A percentile compares a stretch with the other conserved stretches of the same genome.
Conservation (phyloP, 2,888 invertebrate genomes). For the Leptura quadrifasciata region DNA sequence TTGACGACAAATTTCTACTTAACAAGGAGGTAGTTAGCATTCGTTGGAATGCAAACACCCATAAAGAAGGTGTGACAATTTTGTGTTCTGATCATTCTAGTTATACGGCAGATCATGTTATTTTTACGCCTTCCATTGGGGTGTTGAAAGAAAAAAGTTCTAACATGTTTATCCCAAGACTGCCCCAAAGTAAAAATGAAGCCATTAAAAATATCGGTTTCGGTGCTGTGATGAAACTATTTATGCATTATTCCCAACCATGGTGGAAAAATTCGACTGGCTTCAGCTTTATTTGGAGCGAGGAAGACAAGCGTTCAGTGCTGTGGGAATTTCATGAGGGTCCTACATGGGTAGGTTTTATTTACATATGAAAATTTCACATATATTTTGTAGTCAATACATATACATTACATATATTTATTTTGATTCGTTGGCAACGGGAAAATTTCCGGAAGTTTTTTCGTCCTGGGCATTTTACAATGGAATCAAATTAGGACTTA, state of each 20-base stretch:
- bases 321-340: constrained; percentile 63
- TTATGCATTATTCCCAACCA: constrained; percentile 50
- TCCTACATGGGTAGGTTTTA: constrained; percentile 45
- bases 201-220: constrained; percentile 59
- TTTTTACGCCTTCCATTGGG: constrained; percentile 75
- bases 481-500: too few relatives aligned
- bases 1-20: constrained; percentile 61
- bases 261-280: constrained; percentile 57
- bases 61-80: constrained; percentile 60
- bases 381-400: too few relatives aligned
- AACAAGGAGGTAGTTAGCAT: constrained; percentile 60
- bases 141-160: constrained; percentile 57
- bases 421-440: too few relatives aligned
- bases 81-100: constrained; percentile 74
- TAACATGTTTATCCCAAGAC: constrained; percentile 55
- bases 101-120: constrained; percentile 77
- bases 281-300: constrained; percentile 56
- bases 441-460: too few relatives aligned
- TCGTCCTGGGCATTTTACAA: too few relatives aligned
- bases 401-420: too few relatives aligned
- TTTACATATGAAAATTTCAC: too few relatives aligned
- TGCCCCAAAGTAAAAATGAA: constrained; percentile 52
- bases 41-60: constrained; percentile 42
- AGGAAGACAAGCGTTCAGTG: constrained; percentile 54
- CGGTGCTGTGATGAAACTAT: constrained; percentile 57